Percentiles rank a stretch among this genome's conserved stretches.
phyloP scores from a whole-genome alignment of 2,888 invertebrate species.

The Rapana venosa region DNA sequence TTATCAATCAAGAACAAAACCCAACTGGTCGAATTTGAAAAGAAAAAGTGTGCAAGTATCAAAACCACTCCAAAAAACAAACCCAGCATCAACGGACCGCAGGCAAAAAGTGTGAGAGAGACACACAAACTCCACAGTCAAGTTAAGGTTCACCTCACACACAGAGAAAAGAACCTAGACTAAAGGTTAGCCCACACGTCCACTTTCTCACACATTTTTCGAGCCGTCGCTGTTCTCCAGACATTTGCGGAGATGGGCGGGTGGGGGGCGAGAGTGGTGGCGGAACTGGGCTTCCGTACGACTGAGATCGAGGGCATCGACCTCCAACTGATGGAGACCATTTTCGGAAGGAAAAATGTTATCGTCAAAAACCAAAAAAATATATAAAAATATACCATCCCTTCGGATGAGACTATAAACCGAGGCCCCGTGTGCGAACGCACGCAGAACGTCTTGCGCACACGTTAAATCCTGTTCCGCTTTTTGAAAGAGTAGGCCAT shows the following conservation, averaged over 20 bases:
- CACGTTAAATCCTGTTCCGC: too few species aligned
- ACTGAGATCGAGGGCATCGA: constrained; percentile 43
- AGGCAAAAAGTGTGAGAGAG: not conserved
- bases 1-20: not conserved
- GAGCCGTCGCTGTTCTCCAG: constrained; percentile 30
- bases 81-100: not conserved
- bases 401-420: too few species aligned
- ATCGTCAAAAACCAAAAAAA: too few species aligned
- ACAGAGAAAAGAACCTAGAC: not conserved
- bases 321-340: constrained; percentile 35
- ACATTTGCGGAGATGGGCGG: constrained; percentile 1
- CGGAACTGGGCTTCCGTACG: constrained; percentile 43
- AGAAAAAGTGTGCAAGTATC: not conserved
- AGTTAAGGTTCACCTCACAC: not conserved
- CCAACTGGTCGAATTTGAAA: too few species aligned
- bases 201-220: constrained; percentile 41
- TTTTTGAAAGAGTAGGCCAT: too few species aligned
- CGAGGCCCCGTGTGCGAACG: too few species aligned
- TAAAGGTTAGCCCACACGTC: constrained; percentile 19
- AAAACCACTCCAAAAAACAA: not conserved
- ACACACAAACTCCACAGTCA: not conserved
- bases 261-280: constrained; percentile 29
- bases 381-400: too few species aligned
- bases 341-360: not conserved
- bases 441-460: too few species aligned